Evolutionary conservation across 1,140 invertebrate species (phyloP).

Genomic region (Nasonia giraulti): DNA sequence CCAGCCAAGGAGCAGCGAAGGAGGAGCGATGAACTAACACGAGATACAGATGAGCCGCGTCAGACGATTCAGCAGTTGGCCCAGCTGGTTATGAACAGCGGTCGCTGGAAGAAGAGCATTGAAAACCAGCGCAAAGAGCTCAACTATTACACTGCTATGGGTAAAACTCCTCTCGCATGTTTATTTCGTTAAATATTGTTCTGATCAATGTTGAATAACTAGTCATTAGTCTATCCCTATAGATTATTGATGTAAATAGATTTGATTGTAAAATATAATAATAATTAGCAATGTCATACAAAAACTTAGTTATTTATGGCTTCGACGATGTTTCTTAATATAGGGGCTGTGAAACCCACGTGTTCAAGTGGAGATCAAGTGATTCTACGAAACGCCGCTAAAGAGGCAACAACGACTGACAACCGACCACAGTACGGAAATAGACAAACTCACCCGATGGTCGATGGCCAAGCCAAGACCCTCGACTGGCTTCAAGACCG

Average conservation of each 20-base stretch:
- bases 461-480: conserved; percentile 60
- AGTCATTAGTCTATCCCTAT: not conserved
- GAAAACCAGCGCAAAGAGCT: conserved; percentile 39
- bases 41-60: conserved; percentile 53
- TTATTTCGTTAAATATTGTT: not conserved
- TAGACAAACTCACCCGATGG: not conserved
- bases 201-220: not conserved
- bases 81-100: conserved; percentile 69
- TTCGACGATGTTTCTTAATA: not conserved
- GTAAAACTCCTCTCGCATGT: conserved; percentile 8
- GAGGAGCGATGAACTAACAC: conserved; percentile 2
- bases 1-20: conserved; percentile 61
- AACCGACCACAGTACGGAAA: conserved; percentile 23
- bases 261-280: not conserved
- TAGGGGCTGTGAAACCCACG: conserved; percentile 16
- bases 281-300: not conserved
- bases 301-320: not conserved
- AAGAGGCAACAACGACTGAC: not conserved
- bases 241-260: not conserved
- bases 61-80: conserved; percentile 70
- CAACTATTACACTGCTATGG: conserved; percentile 1
- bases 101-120: conserved; percentile 64
- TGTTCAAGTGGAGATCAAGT: not conserved
- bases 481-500: conserved; percentile 64
- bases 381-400: conserved; percentile 2